A percentile compares a stretch with the other conserved stretches of the same genome.
Evolutionary conservation across 1,140 invertebrate genomes (phyloP).

Genomic region (Cydia amplana): DNA sequence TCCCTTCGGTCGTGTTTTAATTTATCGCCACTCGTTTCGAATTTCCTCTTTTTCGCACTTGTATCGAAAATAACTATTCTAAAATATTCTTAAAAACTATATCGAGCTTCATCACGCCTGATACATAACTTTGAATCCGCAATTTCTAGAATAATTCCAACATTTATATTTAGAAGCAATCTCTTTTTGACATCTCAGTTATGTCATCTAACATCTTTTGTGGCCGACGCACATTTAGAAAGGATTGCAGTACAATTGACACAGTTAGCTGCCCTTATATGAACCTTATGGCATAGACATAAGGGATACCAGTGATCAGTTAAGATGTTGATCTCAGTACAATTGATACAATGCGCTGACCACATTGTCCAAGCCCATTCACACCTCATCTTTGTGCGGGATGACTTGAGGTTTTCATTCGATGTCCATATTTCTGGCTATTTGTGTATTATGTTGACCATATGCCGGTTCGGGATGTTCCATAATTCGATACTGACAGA

Average conservation of each 20-base stretch:
- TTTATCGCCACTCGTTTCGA: no score
- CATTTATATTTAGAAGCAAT: constrained; percentile 5
- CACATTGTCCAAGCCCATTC: constrained; percentile 12
- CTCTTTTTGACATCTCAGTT: neutral
- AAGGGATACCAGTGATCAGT: no score
- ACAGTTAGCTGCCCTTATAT: no score
- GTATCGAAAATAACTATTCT: no score
- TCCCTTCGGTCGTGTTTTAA: no score
- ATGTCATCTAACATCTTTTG: neutral
- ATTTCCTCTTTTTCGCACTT: no score
- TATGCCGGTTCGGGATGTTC: neutral
- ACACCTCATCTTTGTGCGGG: neutral
- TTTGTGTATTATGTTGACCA: neutral
- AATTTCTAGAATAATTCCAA: neutral
- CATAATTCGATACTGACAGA: no score
- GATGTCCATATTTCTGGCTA: neutral
- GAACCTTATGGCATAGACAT: no score
- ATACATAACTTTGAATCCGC: no score
- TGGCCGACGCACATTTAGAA: neutral
- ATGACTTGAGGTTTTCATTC: neutral
- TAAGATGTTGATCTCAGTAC: neutral
- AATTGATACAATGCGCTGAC: neutral
- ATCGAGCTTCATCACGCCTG: no score
- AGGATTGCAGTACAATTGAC: neutral
- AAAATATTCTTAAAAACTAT: no score